A percentile compares a stretch with the other conserved stretches of the same genome.
phyloP scores from a whole-genome alignment of 1,140 invertebrate genomes.

The Ceratoteleas bidentatus region DNA sequence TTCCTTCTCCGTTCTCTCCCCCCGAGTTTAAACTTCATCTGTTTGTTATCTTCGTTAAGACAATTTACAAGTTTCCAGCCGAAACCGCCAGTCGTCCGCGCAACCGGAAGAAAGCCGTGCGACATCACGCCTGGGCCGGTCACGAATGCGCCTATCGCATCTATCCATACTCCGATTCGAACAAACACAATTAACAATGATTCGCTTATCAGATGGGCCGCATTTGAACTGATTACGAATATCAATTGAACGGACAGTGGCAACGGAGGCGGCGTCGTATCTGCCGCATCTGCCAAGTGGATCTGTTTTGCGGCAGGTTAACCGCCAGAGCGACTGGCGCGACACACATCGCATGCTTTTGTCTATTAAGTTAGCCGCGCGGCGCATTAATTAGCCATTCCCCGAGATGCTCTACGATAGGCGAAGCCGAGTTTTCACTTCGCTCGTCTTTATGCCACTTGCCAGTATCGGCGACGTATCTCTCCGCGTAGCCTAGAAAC shows the following conservation, averaged over 20 bases:
- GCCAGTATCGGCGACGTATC: slow-evolving; percentile 33
- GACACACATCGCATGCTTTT: slow-evolving; percentile 58
- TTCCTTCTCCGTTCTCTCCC: no score
- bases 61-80: no score
- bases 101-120: no score
- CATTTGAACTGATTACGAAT: slow-evolving; percentile 23
- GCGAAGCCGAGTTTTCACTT: slow-evolving; percentile 38
- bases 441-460: slow-evolving; percentile 42
- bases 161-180: no score
- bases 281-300: background rate
- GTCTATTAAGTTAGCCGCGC: slow-evolving; percentile 56
- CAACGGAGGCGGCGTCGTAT: slow-evolving; percentile 1
- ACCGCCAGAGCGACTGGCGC: slow-evolving; percentile 20
- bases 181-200: no score
- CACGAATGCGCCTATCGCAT: no score
- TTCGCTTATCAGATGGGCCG: background rate
- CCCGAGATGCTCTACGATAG: slow-evolving; percentile 46
- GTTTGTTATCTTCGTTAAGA: no score
- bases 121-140: no score
- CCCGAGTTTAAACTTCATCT: no score
- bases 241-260: slow-evolving; percentile 8
- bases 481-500: slow-evolving; percentile 47
- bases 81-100: no score
- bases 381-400: slow-evolving; percentile 54
- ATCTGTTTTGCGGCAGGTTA: slow-evolving; percentile 20